phyloP scores from a whole-genome alignment of 2,797 vertebrate species.

The Diceros bicornis region DNA sequence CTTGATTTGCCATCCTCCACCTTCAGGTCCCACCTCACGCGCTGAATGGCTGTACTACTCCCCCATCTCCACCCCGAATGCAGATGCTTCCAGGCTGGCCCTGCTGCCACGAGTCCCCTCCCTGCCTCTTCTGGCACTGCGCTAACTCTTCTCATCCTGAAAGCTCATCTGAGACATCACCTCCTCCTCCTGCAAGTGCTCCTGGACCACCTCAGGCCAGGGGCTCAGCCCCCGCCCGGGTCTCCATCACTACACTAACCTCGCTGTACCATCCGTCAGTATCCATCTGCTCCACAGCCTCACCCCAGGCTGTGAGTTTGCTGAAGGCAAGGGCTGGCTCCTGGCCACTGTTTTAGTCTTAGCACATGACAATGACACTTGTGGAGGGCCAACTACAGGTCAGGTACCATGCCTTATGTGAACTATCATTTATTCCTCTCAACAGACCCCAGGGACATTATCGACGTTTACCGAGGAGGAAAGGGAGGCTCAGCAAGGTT shows the following conservation, averaged over 20 bases:
- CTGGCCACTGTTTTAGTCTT: background rate
- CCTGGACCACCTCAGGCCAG: background rate
- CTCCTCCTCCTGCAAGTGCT: background rate
- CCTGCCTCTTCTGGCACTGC: background rate
- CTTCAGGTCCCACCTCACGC: background rate
- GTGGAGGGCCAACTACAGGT: background rate
- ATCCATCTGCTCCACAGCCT: background rate
- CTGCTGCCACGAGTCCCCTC: background rate
- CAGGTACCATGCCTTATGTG: background rate
- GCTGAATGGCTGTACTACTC: rapidly evolving
- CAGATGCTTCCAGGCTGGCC: background rate
- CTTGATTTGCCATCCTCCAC: background rate
- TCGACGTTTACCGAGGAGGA: background rate
- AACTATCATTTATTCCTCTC: background rate
- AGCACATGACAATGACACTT: background rate
- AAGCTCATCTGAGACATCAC: background rate
- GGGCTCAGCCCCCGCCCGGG: too few species aligned
- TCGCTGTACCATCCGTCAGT: background rate
- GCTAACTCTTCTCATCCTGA: background rate
- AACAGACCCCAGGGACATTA: background rate
- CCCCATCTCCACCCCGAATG: too few species aligned
- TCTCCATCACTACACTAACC: background rate
- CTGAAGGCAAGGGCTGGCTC: background rate
- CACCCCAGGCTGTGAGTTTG: background rate
- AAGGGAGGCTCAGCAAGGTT: background rate